These are phyloP conservation scores for Catamblyrhynchus diadema DNA, from an alignment of 2,797 vertebrate species.

Conservation along the genomic window DNA sequence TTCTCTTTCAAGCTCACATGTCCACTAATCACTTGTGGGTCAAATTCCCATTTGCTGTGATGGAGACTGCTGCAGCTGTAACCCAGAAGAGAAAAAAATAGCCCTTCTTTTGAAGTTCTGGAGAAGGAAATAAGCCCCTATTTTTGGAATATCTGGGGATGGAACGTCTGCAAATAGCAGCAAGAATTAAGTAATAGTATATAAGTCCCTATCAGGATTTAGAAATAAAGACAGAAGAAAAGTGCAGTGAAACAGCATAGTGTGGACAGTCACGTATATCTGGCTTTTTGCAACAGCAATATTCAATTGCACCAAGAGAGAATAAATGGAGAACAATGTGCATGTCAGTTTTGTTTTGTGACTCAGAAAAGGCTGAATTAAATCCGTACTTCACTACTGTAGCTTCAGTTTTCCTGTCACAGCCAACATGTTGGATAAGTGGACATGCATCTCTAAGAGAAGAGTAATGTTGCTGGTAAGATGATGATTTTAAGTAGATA, in stretches of 20 bases:
- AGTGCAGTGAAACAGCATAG: not conserved
- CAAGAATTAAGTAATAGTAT: not conserved
- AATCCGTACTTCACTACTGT: not conserved
- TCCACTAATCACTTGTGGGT: not conserved
- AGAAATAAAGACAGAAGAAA: not conserved
- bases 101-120: not conserved
- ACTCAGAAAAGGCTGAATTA: not conserved
- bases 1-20: not conserved
- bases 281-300: not conserved
- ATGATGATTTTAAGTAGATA: not conserved
- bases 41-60: not conserved
- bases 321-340: not conserved
- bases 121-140: not conserved
- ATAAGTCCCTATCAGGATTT: not conserved
- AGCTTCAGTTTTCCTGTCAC: slow-evolving; percentile 30
- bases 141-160: not conserved
- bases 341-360: not conserved
- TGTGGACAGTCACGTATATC: not conserved
- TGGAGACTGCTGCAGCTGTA: slow-evolving; percentile 19
- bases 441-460: not conserved
- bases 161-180: not conserved
- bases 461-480: not conserved
- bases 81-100: not conserved
- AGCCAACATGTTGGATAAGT: slow-evolving; percentile 10
- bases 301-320: not conserved